Evolutionary conservation across 1,140 invertebrate species (phyloP).

Genomic region (Scaptomyza graminum): DNA sequence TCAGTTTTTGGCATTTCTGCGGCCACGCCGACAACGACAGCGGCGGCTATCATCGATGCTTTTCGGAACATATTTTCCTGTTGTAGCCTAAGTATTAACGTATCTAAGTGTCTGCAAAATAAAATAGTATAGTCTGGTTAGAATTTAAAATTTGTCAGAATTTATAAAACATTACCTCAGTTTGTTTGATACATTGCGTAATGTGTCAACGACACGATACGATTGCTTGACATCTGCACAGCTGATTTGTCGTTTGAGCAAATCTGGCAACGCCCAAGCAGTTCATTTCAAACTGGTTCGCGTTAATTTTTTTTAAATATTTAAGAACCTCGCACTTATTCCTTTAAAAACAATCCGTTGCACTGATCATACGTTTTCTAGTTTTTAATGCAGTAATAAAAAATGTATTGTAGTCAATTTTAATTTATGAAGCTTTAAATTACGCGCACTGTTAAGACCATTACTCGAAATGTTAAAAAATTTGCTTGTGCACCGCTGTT

Average conservation of each 20-base stretch:
- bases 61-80: conserved; percentile 63
- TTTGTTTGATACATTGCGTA: conserved; percentile 65
- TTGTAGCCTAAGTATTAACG: conserved; percentile 2
- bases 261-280: conserved; percentile 19
- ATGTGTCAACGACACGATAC: conserved; percentile 54
- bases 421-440: not conserved
- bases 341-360: not conserved
- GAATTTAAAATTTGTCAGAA: conserved; percentile 35
- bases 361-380: no score
- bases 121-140: conserved; percentile 13
- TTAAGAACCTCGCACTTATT: not conserved
- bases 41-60: conserved; percentile 63
- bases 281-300: not conserved
- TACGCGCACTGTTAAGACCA: not conserved
- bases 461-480: not conserved
- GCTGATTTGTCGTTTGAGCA: conserved; percentile 14
- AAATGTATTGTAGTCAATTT: no score
- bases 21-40: conserved; percentile 49
- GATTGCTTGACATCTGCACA: conserved; percentile 43
- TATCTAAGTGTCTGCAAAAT: conserved; percentile 25
- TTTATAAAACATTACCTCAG: conserved; percentile 43
- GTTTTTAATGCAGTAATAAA: no score
- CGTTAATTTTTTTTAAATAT: not conserved
- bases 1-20: not conserved
- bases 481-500: not conserved